Conservation (phyloP, 2,888 invertebrate genomes). For the Prionchulus punctatus region DNA sequence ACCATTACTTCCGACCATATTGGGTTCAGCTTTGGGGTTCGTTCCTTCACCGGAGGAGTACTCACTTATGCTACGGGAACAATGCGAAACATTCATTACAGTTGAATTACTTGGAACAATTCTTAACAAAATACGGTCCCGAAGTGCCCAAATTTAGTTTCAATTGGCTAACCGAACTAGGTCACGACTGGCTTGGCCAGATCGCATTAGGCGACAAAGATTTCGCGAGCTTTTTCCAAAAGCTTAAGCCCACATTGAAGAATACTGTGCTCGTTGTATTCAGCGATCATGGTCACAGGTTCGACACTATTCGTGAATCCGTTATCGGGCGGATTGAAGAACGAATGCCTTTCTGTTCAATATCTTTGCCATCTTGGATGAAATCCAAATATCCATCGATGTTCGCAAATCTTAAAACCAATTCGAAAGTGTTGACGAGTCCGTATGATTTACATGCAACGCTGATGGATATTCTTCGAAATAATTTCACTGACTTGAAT, state of each 20-base stretch:
- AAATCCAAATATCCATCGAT: not conserved
- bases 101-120: conserved; percentile 29
- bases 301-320: conserved; percentile 34
- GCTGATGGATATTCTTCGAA: conserved; percentile 17
- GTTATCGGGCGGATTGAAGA: conserved; percentile 23
- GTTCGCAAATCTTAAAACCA: conserved; percentile 1
- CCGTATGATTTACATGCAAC: conserved; percentile 21
- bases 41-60: conserved; percentile 22
- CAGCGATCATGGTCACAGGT: conserved; percentile 38
- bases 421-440: conserved; percentile 6
- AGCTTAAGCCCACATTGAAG: conserved; percentile 9
- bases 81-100: conserved; percentile 24
- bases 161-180: conserved; percentile 34
- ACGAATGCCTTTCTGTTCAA: conserved; percentile 24
- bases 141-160: conserved; percentile 27
- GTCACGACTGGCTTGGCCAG: conserved; percentile 36
- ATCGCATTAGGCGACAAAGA: conserved; percentile 34
- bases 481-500: not conserved
- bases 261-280: conserved; percentile 24
- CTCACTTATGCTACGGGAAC: conserved; percentile 24
- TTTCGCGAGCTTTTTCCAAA: conserved; percentile 30
- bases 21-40: conserved; percentile 29
- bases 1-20: conserved; percentile 33
- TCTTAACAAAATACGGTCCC: conserved; percentile 21
- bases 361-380: conserved; percentile 19